Percentiles rank a stretch among this genome's conserved stretches.
Evolutionary conservation across 2,113 vertebrate genomes (phyloP).

Genomic region (Coptodon rendalli): DNA sequence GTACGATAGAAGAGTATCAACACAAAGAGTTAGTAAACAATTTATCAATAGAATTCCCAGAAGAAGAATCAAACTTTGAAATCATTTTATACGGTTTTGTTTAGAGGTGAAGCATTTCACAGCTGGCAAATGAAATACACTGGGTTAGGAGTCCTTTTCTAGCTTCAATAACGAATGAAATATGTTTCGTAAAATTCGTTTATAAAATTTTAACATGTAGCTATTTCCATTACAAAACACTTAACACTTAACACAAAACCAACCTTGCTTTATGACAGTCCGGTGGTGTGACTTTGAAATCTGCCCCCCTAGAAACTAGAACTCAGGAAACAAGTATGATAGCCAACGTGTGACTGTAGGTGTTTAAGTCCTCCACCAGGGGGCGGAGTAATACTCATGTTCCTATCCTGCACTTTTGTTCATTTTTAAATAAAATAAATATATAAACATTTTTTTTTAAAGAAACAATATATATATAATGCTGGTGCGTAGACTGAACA

Average conservation of each 20-base stretch:
- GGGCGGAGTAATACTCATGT: background rate
- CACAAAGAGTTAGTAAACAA: background rate
- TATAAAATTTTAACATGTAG: background rate
- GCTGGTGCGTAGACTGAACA: too few relatives aligned
- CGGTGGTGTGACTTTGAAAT: constrained; percentile 46
- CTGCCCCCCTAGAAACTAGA: constrained; percentile 35
- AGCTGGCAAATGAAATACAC: background rate
- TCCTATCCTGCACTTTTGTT: background rate
- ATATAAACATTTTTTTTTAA: background rate
- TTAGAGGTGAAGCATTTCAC: background rate
- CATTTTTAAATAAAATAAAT: background rate
- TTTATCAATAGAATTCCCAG: background rate
- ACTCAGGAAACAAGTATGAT: background rate
- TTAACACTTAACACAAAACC: background rate
- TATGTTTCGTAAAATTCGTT: background rate
- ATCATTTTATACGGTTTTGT: background rate
- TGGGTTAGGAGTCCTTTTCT: background rate
- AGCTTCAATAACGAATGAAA: background rate
- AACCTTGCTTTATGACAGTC: constrained; percentile 19
- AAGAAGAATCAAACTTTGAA: background rate
- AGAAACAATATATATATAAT: background rate
- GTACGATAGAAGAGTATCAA: background rate
- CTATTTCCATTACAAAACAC: background rate
- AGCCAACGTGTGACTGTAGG: background rate
- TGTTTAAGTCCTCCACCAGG: background rate